These are phyloP conservation scores for Scaptomyza reducta DNA, from an alignment of 2,888 invertebrate genomes.

Conservation along the genomic window DNA sequence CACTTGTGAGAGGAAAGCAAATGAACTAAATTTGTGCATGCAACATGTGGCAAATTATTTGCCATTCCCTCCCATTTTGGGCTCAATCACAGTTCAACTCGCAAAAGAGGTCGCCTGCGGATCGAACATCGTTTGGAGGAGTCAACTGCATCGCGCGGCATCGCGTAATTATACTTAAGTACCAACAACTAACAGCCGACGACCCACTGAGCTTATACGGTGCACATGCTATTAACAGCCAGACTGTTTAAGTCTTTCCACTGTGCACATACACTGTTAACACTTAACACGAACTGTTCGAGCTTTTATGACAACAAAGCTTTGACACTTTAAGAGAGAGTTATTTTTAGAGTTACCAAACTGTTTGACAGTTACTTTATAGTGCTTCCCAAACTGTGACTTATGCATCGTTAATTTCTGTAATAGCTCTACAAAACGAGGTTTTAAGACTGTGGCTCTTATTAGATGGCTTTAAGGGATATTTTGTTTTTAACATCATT, in stretches of 20 bases:
- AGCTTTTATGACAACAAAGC: neutral
- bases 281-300: too few species aligned
- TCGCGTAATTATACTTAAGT: conserved; percentile 75
- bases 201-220: conserved; percentile 52
- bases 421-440: too few species aligned
- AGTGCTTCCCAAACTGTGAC: neutral
- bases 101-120: conserved; percentile 70
- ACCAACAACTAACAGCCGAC: conserved; percentile 50
- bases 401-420: too few species aligned
- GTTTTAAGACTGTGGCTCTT: too few species aligned
- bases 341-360: neutral
- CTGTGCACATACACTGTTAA: neutral
- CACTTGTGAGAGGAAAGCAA: conserved; percentile 25
- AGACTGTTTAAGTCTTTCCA: neutral
- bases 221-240: conserved; percentile 5
- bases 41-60: conserved; percentile 10
- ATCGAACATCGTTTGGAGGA: conserved; percentile 25
- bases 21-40: conserved; percentile 8
- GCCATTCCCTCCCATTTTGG: neutral
- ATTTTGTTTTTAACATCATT: too few species aligned
- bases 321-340: neutral
- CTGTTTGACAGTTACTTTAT: neutral
- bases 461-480: too few species aligned
- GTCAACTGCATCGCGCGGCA: conserved; percentile 22
- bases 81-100: conserved; percentile 58